Conservation (phyloP, 2,888 invertebrate species). For the Hyppa rectilinea region DNA sequence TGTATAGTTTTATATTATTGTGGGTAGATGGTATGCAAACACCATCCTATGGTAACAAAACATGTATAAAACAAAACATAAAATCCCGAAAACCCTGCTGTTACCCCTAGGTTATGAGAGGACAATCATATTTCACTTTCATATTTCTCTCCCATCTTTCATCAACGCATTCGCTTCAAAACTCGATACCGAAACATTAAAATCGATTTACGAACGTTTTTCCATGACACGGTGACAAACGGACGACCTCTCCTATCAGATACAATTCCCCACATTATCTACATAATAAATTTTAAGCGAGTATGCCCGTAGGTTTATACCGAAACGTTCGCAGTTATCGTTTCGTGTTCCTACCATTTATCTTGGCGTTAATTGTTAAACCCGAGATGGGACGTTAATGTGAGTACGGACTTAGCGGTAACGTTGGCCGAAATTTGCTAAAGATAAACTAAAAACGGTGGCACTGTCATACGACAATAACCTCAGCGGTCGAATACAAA, state of each 20-base stretch:
- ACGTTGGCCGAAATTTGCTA: constrained; percentile 65
- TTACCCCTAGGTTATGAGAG: constrained; percentile 1
- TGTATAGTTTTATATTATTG: too few species aligned
- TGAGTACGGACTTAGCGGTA: constrained; percentile 58
- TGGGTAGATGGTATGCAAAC: too few species aligned
- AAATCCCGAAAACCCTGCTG: not conserved
- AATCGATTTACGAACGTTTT: constrained; percentile 58
- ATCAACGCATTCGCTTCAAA: constrained; percentile 47
- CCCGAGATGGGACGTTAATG: constrained; percentile 60
- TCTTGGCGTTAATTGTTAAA: constrained; percentile 65
- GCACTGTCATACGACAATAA: constrained; percentile 76
- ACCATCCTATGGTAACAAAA: not conserved
- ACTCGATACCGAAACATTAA: constrained; percentile 54
- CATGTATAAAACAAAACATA: not conserved
- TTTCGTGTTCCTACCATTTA: constrained; percentile 60
- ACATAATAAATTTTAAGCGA: constrained; percentile 58
- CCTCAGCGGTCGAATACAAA: constrained; percentile 78
- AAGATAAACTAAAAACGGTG: constrained; percentile 83
- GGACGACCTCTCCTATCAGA: constrained; percentile 53
- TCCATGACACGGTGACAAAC: constrained; percentile 48
- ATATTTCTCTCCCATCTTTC: constrained; percentile 30
- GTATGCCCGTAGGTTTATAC: constrained; percentile 49
- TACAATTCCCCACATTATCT: constrained; percentile 61
- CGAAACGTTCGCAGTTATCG: constrained; percentile 64
- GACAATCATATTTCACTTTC: constrained; percentile 41